Base-by-base conservation (phyloP, 2,797 vertebrate genomes). In the Falco cherrug region DNA sequence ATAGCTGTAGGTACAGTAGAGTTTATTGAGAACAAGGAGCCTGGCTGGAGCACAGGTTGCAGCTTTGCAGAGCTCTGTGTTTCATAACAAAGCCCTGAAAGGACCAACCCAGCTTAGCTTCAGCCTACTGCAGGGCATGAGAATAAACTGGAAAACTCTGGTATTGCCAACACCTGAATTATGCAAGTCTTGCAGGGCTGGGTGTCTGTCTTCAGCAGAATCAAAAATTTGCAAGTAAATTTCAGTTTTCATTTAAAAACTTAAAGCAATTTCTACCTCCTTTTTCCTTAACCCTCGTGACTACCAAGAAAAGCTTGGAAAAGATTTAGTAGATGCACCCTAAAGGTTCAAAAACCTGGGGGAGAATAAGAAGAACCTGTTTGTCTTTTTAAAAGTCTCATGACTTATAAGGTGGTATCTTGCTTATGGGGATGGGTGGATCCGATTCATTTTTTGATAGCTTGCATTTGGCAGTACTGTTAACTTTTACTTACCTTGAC, bases 401-500 rank as follows among this genome's bases (percentile, higher is more conserved):
- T 87, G 82, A 84, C 94, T 94, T 97, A 59, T 76, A 93, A 87
- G 87, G 92, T 94, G 90, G 93, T 95, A 96, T 88, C 89, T 96
- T 94, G 94, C 96, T 96, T 75, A 93, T 92, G 91, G 89, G 94
- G 79, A 93, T 95, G 95, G 96, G 96, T 8, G 84, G 89, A 71
- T 69, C 63, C 1, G 87, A 94, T 83, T 79, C 1, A 41, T 37
- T 95, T 94, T 75, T 78, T 96, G 95, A 93, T 94, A 90, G 68
- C 83, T 85, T 1, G 3, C 17, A 10, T 83, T 93, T 96, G 95
- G 93, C 95, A 95, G 63, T 73, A 81, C 80, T 2, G 31, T 82
- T 90, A 86, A 95, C 93, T 96, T 95, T 78, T 95, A 84, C 84
- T 92, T 89, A 97, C 79, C 82, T 16, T 81, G 61, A 93, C 87